phyloP scores from a whole-genome alignment of 1,140 invertebrate genomes.

The Drosophila chauvacae region DNA sequence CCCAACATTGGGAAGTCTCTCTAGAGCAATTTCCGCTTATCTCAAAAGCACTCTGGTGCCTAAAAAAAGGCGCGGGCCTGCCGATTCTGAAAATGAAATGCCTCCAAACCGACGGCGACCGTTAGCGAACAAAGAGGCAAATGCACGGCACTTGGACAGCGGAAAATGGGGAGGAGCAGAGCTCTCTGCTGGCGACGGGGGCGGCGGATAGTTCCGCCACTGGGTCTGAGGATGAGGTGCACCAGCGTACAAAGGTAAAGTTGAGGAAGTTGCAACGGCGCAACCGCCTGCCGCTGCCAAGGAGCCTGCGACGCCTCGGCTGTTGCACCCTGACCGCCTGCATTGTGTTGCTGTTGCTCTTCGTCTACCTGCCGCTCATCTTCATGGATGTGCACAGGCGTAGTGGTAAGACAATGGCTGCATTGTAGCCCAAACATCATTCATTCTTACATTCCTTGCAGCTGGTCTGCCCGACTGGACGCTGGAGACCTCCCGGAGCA shows the following conservation, averaged over 20 bases:
- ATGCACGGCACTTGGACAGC: slow-evolving; percentile 17
- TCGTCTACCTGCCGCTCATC: slow-evolving; percentile 58
- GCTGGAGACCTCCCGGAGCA: slow-evolving; percentile 89
- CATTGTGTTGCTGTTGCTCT: slow-evolving; percentile 32
- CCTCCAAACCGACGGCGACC: not conserved
- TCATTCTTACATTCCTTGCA: slow-evolving; percentile 16
- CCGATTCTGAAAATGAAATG: slow-evolving; percentile 3
- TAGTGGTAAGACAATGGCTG: slow-evolving; percentile 36
- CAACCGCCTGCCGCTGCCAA: slow-evolving; percentile 37
- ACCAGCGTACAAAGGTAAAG: slow-evolving; percentile 26
- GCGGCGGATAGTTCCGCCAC: slow-evolving; percentile 27
- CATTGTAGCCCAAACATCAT: not conserved
- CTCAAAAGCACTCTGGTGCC: not conserved
- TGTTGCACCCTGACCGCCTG: slow-evolving; percentile 29
- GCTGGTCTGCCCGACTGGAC: slow-evolving; percentile 87
- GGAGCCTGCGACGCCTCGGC: slow-evolving; percentile 40
- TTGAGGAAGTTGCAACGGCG: slow-evolving; percentile 35
- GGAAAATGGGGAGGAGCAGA: slow-evolving; percentile 45
- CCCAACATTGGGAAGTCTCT: not conserved
- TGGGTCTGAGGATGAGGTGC: slow-evolving; percentile 41
- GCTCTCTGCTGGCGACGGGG: slow-evolving; percentile 20
- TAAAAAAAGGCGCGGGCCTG: not conserved
- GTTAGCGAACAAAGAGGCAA: slow-evolving; percentile 1
- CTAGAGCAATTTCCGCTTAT: not conserved
- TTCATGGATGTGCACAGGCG: slow-evolving; percentile 59